These are phyloP conservation scores for Clarias batrachus DNA, from an alignment of 2,113 vertebrate genomes.

Conservation along the genomic window DNA sequence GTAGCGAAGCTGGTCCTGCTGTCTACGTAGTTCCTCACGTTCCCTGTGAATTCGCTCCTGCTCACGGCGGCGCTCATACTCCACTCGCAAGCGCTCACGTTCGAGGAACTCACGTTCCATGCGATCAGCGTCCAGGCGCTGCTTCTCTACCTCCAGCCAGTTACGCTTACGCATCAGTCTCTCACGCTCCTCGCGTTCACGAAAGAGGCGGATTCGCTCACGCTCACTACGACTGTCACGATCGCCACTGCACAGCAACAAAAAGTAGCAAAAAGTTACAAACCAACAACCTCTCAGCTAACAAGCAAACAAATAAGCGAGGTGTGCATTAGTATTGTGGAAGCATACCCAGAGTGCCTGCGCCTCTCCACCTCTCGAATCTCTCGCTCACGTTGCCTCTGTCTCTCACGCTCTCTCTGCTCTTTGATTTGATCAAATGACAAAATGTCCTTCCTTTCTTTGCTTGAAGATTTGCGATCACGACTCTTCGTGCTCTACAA, in stretches of 20 bases:
- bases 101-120: constrained; percentile 90
- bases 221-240: constrained; percentile 77
- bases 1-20: constrained; percentile 90
- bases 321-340: no score
- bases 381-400: constrained; percentile 90
- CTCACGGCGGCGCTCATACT: constrained; percentile 87
- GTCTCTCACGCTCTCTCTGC: constrained; percentile 88
- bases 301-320: no score
- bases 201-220: constrained; percentile 84
- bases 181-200: constrained; percentile 84
- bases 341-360: constrained; percentile 70
- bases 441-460: constrained; percentile 90
- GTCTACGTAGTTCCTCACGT: constrained; percentile 87
- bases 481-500: constrained; percentile 87
- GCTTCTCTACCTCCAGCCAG: constrained; percentile 85
- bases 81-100: constrained; percentile 86
- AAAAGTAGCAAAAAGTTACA: background rate
- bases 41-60: constrained; percentile 93
- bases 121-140: constrained; percentile 86
- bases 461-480: constrained; percentile 85
- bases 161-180: constrained; percentile 82
- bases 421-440: constrained; percentile 98
- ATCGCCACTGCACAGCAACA: constrained; percentile 70
- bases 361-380: constrained; percentile 89
- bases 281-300: no score